Percentiles rank a stretch among this genome's conserved stretches.
Conservation (phyloP, 2,888 invertebrate genomes). For the Icerya purchasi region DNA sequence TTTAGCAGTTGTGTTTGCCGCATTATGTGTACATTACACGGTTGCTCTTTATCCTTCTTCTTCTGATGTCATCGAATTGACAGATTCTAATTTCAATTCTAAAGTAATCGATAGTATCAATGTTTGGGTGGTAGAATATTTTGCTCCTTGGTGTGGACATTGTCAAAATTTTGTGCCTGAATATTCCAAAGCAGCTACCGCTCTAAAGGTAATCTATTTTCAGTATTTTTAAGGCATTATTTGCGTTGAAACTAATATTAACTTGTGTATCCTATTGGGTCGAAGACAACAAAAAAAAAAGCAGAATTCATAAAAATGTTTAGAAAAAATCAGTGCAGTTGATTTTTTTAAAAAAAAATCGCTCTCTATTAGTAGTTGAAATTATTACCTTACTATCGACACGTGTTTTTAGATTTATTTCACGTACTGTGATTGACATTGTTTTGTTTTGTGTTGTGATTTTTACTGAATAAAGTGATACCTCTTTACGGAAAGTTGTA, state of each 20-base stretch:
- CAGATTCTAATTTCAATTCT: constrained; percentile 66
- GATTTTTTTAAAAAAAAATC: too few relatives aligned
- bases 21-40: not conserved
- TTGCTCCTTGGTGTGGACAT: constrained; percentile 90
- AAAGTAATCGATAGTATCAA: constrained; percentile 62
- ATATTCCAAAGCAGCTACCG: constrained; percentile 79
- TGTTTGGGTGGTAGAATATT: constrained; percentile 91
- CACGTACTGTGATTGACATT: too few relatives aligned
- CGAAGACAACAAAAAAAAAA: too few relatives aligned
- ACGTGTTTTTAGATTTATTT: too few relatives aligned
- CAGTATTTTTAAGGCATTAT: not conserved
- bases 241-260: not conserved
- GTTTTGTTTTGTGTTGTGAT: too few relatives aligned
- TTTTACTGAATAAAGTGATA: too few relatives aligned
- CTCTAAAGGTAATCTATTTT: constrained; percentile 46
- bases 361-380: too few relatives aligned
- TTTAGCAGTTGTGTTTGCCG: not conserved
- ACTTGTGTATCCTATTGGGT: too few relatives aligned
- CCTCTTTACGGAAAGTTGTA: too few relatives aligned
- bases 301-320: too few relatives aligned
- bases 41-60: constrained; percentile 27
- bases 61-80: constrained; percentile 65
- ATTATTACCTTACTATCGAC: too few relatives aligned
- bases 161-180: constrained; percentile 78
- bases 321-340: too few relatives aligned